Percentiles rank a stretch among this genome's conserved stretches.
phyloP scores from a whole-genome alignment of 2,888 invertebrate species.

The Chirona hameri region DNA sequence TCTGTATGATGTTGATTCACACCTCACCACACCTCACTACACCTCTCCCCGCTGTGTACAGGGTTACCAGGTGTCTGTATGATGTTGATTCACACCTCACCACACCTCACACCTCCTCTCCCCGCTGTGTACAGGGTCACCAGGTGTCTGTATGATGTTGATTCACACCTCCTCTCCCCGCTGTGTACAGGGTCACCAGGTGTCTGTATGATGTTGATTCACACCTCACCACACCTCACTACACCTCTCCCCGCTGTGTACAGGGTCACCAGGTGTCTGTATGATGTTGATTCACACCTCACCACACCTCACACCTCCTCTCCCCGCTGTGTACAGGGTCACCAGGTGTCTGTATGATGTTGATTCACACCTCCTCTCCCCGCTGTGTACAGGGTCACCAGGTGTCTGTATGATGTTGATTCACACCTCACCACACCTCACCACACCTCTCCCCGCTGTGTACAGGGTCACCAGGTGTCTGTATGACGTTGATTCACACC shows the following conservation, averaged over 20 bases:
- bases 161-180: not conserved
- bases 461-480: slow-evolving; percentile 35
- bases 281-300: not conserved
- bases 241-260: too few species aligned
- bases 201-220: not conserved
- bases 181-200: not conserved
- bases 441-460: too few species aligned
- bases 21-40: not conserved
- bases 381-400: slow-evolving; percentile 25
- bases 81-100: slow-evolving; percentile 30
- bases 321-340: not conserved
- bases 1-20: slow-evolving; percentile 35
- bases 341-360: not conserved
- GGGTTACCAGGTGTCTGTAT: slow-evolving; percentile 36
- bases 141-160: slow-evolving; percentile 37
- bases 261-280: not conserved
- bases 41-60: not conserved
- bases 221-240: not conserved
- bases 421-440: not conserved
- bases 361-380: not conserved
- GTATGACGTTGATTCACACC: slow-evolving; percentile 33
- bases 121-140: slow-evolving; percentile 22
- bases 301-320: not conserved
- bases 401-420: slow-evolving; percentile 37
- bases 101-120: too few species aligned